These are phyloP conservation scores for Epinephelus awoara DNA, from an alignment of 2,797 vertebrate genomes.

Conservation along the genomic window DNA sequence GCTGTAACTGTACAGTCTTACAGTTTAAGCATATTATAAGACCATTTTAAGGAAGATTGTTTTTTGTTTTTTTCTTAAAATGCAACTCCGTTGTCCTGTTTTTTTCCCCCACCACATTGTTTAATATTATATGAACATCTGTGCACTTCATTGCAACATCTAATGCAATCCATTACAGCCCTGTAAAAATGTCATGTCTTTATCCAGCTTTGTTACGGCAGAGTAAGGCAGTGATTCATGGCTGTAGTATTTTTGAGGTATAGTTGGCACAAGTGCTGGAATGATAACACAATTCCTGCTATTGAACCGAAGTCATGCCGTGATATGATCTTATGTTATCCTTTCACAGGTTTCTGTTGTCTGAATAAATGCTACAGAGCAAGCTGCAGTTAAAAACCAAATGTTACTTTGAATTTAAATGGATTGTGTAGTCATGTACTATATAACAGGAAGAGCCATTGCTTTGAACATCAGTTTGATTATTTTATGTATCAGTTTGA, in stretches of 20 bases:
- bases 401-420: neutral
- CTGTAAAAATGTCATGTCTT: neutral
- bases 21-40: neutral
- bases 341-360: neutral
- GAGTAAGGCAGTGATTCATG: neutral
- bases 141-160: slow-evolving; percentile 5
- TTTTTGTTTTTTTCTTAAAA: neutral
- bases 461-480: too few relatives aligned
- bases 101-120: neutral
- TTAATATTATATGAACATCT: slow-evolving; percentile 10
- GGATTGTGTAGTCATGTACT: neutral
- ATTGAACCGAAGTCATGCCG: neutral
- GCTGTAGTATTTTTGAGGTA: neutral
- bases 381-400: neutral
- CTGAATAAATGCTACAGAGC: neutral
- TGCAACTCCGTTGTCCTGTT: neutral
- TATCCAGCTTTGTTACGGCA: neutral
- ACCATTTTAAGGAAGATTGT: neutral
- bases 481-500: too few relatives aligned
- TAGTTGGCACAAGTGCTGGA: neutral
- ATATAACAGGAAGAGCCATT: too few relatives aligned
- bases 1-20: neutral
- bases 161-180: neutral
- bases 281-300: neutral
- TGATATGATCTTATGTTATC: neutral